phyloP scores from a whole-genome alignment of 2,797 vertebrate genomes.

The Iguana delicatissima region DNA sequence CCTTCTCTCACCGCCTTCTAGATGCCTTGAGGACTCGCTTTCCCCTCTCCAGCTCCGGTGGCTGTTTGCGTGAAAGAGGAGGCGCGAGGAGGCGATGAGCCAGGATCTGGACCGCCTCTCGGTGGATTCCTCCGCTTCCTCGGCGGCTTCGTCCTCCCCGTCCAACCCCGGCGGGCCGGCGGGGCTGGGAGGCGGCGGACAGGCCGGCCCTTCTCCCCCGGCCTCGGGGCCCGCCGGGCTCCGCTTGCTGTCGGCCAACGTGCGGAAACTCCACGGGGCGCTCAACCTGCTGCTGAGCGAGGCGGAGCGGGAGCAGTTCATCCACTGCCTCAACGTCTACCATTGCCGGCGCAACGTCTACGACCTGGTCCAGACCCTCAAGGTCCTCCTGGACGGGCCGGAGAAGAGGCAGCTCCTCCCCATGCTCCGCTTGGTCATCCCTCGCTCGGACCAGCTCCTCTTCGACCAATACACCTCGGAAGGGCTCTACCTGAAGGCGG shows the following conservation, averaged over 20 bases:
- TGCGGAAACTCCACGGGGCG: constrained; percentile 93
- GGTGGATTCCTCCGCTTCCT: constrained; percentile 65
- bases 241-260: constrained; percentile 93
- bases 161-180: constrained; percentile 45
- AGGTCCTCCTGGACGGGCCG: constrained; percentile 92
- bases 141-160: constrained; percentile 68
- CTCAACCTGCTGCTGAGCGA: constrained; percentile 93
- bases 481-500: constrained; percentile 90
- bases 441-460: constrained; percentile 95
- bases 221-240: constrained; percentile 67
- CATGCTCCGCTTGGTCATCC: constrained; percentile 94
- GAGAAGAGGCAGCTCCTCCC: constrained; percentile 94
- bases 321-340: constrained; percentile 96
- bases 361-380: constrained; percentile 95
- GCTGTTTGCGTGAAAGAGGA: not conserved
- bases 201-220: constrained; percentile 10
- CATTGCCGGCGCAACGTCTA: constrained; percentile 96
- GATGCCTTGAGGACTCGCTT: not conserved
- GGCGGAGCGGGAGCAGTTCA: constrained; percentile 93
- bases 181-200: not conserved
- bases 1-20: no score
- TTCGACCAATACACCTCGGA: constrained; percentile 97
- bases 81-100: constrained; percentile 81
- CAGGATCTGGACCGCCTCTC: constrained; percentile 88
- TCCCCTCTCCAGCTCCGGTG: not conserved